These are phyloP conservation scores for Australoheros facetus DNA, from an alignment of 2,797 vertebrate genomes.

Conservation along the genomic window DNA sequence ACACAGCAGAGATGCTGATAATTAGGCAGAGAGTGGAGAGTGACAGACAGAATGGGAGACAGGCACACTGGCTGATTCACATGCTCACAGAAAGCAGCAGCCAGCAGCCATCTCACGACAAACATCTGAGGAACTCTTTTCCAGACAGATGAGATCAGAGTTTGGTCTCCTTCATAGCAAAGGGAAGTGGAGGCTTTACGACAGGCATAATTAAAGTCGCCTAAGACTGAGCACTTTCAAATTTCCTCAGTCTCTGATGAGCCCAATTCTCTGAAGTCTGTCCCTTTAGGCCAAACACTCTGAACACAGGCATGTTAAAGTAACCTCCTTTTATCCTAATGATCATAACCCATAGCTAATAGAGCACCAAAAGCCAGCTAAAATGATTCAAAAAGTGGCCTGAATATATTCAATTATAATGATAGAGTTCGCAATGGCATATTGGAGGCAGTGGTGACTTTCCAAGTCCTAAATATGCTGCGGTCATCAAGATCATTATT, in stretches of 20 bases:
- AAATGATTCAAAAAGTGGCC: constrained; percentile 69
- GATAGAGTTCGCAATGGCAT: constrained; percentile 52
- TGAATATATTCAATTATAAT: constrained; percentile 75
- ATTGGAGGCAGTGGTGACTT: constrained; percentile 54
- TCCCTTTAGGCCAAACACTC: constrained; percentile 60
- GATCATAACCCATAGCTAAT: constrained; percentile 74
- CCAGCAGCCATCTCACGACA: constrained; percentile 69
- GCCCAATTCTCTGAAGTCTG: constrained; percentile 68
- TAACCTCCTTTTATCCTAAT: constrained; percentile 75
- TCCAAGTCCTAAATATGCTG: constrained; percentile 66
- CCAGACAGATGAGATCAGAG: constrained; percentile 75
- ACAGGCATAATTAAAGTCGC: constrained; percentile 74
- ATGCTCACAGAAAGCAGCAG: constrained; percentile 55
- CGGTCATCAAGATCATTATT: constrained; percentile 76
- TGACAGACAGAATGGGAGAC: constrained; percentile 43
- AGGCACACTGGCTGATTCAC: constrained; percentile 55
- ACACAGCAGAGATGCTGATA: constrained; percentile 40
- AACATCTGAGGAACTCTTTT: constrained; percentile 76
- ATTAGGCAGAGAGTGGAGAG: constrained; percentile 46
- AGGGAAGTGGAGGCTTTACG: constrained; percentile 53
- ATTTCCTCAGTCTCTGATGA: constrained; percentile 66
- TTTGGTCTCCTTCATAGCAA: constrained; percentile 51
- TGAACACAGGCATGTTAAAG: constrained; percentile 64
- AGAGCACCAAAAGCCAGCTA: constrained; percentile 69
- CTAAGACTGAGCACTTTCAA: constrained; percentile 61